These are phyloP conservation scores for Dicentrarchus labrax DNA, from an alignment of 2,113 vertebrate species.

Conservation along the genomic window DNA sequence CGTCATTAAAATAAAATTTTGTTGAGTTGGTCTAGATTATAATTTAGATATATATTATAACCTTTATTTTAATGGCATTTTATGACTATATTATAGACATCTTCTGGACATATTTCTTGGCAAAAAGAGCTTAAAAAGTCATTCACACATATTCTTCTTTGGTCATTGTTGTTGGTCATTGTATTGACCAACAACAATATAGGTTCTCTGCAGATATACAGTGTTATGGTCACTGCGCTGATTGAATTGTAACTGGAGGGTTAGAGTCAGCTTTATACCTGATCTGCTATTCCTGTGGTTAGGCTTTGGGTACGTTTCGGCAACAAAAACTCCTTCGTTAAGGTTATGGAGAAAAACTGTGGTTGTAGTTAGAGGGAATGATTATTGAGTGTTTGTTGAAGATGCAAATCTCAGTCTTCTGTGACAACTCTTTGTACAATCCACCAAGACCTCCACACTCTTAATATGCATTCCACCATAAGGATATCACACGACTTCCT, in stretches of 20 bases:
- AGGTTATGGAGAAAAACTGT: neutral
- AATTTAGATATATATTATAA: neutral
- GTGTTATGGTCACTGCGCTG: slow-evolving; percentile 19
- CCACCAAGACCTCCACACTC: neutral
- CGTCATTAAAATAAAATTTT: too few species aligned
- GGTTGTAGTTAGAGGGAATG: neutral
- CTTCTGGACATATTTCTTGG: too few species aligned
- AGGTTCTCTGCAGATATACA: slow-evolving; percentile 24
- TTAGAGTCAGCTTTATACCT: neutral
- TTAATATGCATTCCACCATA: neutral
- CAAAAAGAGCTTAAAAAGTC: too few species aligned
- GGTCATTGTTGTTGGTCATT: too few species aligned
- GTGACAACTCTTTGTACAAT: neutral
- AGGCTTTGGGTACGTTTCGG: neutral
- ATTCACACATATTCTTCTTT: neutral
- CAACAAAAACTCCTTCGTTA: neutral
- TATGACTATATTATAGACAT: too few species aligned
- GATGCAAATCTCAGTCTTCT: neutral
- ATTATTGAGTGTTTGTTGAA: neutral
- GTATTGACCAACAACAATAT: slow-evolving; percentile 31
- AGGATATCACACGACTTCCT: neutral
- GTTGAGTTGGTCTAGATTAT: neutral
- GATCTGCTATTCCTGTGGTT: neutral
- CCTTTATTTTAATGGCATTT: too few species aligned
- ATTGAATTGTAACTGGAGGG: slow-evolving; percentile 7